These are phyloP conservation scores for Sebastes iracundus DNA, from an alignment of 2,797 vertebrate species.

Conservation along the genomic window DNA sequence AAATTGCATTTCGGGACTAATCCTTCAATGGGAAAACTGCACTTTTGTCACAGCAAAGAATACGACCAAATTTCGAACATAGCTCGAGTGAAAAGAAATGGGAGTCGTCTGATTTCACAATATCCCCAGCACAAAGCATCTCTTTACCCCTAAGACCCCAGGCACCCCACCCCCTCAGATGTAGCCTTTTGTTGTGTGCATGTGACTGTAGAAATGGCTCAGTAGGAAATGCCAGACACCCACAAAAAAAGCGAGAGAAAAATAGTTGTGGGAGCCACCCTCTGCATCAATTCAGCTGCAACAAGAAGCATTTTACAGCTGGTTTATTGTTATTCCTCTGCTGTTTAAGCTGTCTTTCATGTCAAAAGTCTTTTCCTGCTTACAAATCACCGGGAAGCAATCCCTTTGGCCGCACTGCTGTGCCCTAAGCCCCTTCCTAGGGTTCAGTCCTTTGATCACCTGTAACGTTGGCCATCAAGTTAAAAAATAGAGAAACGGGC, in stretches of 20 bases:
- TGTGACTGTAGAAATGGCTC: conserved; percentile 89
- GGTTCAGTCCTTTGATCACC: conserved; percentile 90
- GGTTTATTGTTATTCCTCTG: conserved; percentile 89
- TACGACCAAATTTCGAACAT: conserved; percentile 69
- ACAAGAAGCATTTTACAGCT: conserved; percentile 90
- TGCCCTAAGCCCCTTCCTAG: conserved; percentile 85
- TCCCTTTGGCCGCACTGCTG: conserved; percentile 83
- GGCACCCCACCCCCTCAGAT: conserved; percentile 85
- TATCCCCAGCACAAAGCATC: conserved; percentile 72
- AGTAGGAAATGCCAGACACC: conserved; percentile 84
- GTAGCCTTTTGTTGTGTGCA: conserved; percentile 87
- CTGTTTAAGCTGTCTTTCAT: conserved; percentile 91
- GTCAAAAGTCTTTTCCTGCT: conserved; percentile 95
- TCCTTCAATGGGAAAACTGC: conserved; percentile 61
- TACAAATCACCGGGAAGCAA: conserved; percentile 90
- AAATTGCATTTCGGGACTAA: conserved; percentile 68
- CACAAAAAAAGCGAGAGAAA: conserved; percentile 74
- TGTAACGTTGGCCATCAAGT: conserved; percentile 88
- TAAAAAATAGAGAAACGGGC: conserved; percentile 77
- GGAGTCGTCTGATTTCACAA: conserved; percentile 79
- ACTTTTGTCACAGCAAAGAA: conserved; percentile 73
- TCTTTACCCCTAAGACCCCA: conserved; percentile 77
- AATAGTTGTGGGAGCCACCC: conserved; percentile 77
- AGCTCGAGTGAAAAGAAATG: conserved; percentile 69
- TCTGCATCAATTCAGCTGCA: conserved; percentile 87